A percentile compares a stretch with the other conserved stretches of the same genome.
Evolutionary conservation across 2,113 vertebrate species (phyloP).

Genomic region (Eira barbara): DNA sequence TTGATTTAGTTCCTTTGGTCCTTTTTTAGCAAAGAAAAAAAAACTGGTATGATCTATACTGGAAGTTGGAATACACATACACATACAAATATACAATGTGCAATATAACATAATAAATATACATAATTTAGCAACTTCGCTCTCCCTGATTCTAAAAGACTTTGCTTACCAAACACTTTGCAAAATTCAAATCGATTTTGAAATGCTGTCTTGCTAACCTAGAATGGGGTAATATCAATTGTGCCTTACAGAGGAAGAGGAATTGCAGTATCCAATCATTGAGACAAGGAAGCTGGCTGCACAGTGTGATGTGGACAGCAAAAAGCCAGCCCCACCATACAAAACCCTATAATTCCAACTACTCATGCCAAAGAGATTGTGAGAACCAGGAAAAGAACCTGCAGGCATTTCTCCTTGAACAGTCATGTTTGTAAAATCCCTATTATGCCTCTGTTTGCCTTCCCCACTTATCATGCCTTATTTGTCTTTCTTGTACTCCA

Average conservation of each 20-base stretch:
- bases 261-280: conserved; percentile 5
- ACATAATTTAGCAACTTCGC: conserved; percentile 44
- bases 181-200: conserved; percentile 50
- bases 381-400: neutral
- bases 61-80: conserved; percentile 22
- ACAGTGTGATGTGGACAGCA: neutral
- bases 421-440: neutral
- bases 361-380: neutral
- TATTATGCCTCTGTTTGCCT: neutral
- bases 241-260: neutral
- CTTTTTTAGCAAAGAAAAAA: neutral
- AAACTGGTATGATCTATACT: neutral
- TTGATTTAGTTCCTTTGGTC: conserved; percentile 48
- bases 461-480: neutral
- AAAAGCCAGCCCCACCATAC: neutral
- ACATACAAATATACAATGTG: neutral
- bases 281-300: neutral
- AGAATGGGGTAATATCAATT: neutral
- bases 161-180: conserved; percentile 42
- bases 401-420: neutral
- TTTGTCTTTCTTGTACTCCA: neutral
- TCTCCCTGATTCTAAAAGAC: conserved; percentile 8
- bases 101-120: conserved; percentile 7
- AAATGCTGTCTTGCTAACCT: conserved; percentile 6
- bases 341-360: conserved; percentile 15